Conservation (phyloP, 2,797 vertebrate genomes). For the Oceanodroma leucorhoa region DNA sequence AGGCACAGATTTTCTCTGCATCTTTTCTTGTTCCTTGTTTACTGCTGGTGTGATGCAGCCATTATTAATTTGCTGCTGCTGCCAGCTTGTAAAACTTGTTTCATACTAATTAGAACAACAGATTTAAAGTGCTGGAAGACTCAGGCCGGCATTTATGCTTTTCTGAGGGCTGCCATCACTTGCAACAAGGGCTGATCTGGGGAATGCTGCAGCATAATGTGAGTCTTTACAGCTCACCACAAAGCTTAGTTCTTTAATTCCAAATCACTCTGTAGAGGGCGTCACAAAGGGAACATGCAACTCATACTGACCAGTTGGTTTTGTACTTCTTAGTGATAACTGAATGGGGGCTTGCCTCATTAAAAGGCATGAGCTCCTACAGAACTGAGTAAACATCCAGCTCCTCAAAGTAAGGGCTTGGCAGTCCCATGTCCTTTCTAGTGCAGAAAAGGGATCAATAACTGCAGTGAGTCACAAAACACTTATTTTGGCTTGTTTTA, state of each 20-base stretch:
- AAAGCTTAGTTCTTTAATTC: not conserved
- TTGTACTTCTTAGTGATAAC: not conserved
- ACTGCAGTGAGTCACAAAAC: not conserved
- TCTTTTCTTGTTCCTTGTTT: not conserved
- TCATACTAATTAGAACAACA: slow-evolving; percentile 38
- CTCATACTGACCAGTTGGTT: not conserved
- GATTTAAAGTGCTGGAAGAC: not conserved
- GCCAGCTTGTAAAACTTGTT: not conserved
- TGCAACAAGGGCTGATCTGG: not conserved
- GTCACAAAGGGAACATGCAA: not conserved
- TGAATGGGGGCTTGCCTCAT: not conserved
- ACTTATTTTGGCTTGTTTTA: not conserved
- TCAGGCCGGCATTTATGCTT: not conserved
- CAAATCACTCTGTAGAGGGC: not conserved
- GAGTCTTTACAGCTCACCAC: not conserved
- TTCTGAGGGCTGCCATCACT: not conserved
- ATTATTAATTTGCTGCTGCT: not conserved
- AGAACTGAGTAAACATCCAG: not conserved
- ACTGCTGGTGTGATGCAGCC: not conserved
- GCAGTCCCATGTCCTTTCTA: not conserved
- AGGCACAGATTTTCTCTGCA: not conserved
- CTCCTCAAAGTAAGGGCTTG: not conserved
- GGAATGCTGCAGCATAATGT: not conserved
- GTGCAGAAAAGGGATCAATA: not conserved
- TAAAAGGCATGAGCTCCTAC: not conserved